These are phyloP conservation scores for Ormyrus thymus DNA, from an alignment of 2,888 invertebrate genomes.

Conservation along the genomic window DNA sequence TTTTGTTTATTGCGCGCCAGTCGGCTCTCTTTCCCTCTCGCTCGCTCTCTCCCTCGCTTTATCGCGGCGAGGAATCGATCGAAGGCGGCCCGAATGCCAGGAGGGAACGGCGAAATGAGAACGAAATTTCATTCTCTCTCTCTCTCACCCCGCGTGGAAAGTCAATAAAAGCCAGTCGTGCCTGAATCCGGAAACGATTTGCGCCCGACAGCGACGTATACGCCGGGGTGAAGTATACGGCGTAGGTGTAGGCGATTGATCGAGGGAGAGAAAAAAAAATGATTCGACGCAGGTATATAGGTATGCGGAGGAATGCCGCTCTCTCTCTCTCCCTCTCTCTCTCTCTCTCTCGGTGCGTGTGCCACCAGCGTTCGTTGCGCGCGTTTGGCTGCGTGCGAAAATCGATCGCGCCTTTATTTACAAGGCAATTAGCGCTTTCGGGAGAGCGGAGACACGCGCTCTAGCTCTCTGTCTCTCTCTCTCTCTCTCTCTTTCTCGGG, in stretches of 20 bases:
- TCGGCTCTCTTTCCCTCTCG: background rate
- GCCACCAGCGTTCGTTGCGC: too few species aligned
- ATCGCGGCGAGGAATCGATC: conserved; percentile 11
- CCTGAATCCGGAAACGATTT: conserved; percentile 45
- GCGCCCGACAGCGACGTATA: background rate
- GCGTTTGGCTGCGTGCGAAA: background rate
- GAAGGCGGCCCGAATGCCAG: background rate
- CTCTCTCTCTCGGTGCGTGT: too few species aligned
- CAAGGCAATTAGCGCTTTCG: conserved; percentile 44
- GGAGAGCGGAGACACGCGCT: conserved; percentile 16
- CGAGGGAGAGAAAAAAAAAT: background rate
- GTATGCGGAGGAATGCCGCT: background rate
- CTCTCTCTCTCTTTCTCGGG: background rate
- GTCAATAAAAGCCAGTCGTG: conserved; percentile 36
- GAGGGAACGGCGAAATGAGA: conserved; percentile 26
- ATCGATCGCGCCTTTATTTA: conserved; percentile 54
- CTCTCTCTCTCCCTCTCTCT: background rate
- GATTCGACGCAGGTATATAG: too few species aligned
- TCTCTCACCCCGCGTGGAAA: conserved; percentile 5
- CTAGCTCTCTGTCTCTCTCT: background rate
- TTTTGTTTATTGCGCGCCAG: background rate
- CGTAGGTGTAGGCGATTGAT: background rate
- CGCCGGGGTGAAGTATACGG: background rate
- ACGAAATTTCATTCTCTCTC: conserved; percentile 34
- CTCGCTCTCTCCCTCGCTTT: too few species aligned